phyloP scores from a whole-genome alignment of 92 coral and sea anemone genomes.

The Zoanthus solanderi region DNA sequence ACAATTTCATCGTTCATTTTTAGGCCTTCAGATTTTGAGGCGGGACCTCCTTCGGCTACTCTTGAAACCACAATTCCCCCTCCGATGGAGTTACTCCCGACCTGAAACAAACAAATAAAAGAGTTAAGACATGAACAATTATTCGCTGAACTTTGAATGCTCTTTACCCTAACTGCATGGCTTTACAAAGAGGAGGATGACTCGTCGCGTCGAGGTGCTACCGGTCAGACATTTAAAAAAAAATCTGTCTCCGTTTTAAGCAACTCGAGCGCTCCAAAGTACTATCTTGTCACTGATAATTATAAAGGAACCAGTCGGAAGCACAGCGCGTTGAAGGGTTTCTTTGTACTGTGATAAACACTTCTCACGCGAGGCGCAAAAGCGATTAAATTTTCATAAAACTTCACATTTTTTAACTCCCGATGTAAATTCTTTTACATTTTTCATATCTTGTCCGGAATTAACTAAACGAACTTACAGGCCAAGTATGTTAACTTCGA shows the following conservation, averaged over 20 bases:
- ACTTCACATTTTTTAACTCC: conserved; percentile 16
- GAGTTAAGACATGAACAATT: conserved; percentile 13
- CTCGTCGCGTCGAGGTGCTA: background rate
- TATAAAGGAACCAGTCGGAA: conserved; percentile 27
- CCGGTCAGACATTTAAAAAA: conserved; percentile 48
- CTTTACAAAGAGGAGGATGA: background rate
- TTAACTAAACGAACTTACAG: conserved; percentile 3
- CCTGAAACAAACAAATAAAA: conserved; percentile 64
- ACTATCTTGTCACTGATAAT: conserved; percentile 30
- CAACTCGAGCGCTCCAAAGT: conserved; percentile 34
- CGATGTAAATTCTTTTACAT: conserved; percentile 13
- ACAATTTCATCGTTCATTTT: conserved; percentile 86
- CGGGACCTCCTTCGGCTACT: conserved; percentile 98
- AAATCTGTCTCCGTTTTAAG: conserved; percentile 46
- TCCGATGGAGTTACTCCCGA: conserved; percentile 82
- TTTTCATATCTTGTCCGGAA: background rate
- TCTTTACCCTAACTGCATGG: conserved; percentile 15
- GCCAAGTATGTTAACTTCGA: conserved; percentile 26
- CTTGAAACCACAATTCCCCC: conserved; percentile 97
- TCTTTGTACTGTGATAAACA: conserved; percentile 43
- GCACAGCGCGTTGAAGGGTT: conserved; percentile 43
- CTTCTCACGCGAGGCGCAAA: conserved; percentile 55
- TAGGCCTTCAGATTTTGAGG: conserved; percentile 87
- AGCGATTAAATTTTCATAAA: conserved; percentile 17
- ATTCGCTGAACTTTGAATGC: background rate